phyloP scores from a whole-genome alignment of 1,140 invertebrate species.

The Micrasema longulum region DNA sequence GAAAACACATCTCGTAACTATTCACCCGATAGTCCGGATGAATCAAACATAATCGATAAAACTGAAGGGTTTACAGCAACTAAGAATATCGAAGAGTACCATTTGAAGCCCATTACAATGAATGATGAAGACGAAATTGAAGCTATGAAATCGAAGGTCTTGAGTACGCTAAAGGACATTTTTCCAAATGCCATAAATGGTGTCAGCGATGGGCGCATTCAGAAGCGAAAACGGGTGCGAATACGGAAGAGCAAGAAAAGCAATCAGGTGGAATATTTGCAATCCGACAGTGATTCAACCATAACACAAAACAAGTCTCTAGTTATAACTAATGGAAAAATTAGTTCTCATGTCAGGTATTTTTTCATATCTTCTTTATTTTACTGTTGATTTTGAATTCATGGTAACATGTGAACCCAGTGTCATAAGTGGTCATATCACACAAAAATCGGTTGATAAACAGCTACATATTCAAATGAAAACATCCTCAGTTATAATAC shows the following conservation, averaged over 20 bases:
- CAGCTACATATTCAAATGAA: no score
- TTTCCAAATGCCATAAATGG: constrained; percentile 40
- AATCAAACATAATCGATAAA: constrained; percentile 34
- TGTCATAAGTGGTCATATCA: no score
- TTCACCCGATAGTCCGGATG: constrained; percentile 30
- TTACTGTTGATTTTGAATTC: no score
- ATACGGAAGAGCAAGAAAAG: constrained; percentile 52
- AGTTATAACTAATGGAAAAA: constrained; percentile 47
- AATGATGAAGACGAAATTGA: constrained; percentile 42
- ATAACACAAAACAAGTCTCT: constrained; percentile 42
- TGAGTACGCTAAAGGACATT: constrained; percentile 44
- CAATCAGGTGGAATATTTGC: constrained; percentile 36
- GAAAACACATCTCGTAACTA: constrained; percentile 39
- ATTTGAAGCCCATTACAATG: constrained; percentile 29
- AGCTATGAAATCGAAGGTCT: constrained; percentile 46
- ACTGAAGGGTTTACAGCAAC: constrained; percentile 41
- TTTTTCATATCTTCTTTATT: not conserved
- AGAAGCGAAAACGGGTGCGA: constrained; percentile 50
- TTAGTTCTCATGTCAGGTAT: constrained; percentile 48
- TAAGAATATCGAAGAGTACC: constrained; percentile 48
- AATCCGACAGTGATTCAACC: constrained; percentile 47
- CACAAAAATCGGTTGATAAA: no score
- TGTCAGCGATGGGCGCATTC: constrained; percentile 51
- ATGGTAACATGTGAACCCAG: no score
- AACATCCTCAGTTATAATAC: no score